A percentile compares a stretch with the other conserved stretches of the same genome.
Conservation (phyloP, 1,140 invertebrate species). For the Uloborus diversus region DNA sequence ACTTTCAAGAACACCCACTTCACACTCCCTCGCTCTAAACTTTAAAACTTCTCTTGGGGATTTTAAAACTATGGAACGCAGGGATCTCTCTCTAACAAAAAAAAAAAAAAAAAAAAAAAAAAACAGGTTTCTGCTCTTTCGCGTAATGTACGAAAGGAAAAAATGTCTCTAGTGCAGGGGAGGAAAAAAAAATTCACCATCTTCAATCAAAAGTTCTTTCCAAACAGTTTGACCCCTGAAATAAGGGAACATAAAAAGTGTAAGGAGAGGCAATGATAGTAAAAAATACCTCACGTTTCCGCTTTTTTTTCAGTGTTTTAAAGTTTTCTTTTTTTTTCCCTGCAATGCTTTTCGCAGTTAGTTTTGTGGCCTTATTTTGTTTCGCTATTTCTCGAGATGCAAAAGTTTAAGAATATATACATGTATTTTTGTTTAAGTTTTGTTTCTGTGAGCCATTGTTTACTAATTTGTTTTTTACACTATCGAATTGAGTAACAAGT, state of each 20-base stretch:
- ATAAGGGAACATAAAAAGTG: slow-evolving; percentile 28
- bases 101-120: slow-evolving; percentile 16
- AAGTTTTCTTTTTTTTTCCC: no score
- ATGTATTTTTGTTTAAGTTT: no score
- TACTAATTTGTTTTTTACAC: no score
- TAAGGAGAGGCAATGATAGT: not conserved
- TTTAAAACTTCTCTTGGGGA: slow-evolving; percentile 49
- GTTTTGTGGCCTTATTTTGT: no score
- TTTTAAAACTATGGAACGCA: slow-evolving; percentile 19
- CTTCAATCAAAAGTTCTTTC: slow-evolving; percentile 52
- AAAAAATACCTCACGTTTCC: slow-evolving; percentile 31
- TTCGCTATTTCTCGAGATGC: no score
- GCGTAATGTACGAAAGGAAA: not conserved
- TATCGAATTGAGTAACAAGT: no score
- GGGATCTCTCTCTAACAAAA: no score
- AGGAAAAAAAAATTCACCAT: slow-evolving; percentile 18
- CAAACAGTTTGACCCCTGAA: slow-evolving; percentile 50
- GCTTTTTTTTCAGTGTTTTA: no score
- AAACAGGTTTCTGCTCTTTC: slow-evolving; percentile 11
- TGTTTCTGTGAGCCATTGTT: no score
- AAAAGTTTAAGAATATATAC: no score
- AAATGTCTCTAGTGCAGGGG: not conserved
- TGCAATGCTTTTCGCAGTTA: no score
- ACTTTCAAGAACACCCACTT: slow-evolving; percentile 15
- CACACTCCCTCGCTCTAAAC: slow-evolving; percentile 38